These are phyloP conservation scores for Agrochola litura DNA, from an alignment of 2,888 invertebrate species.

Conservation along the genomic window DNA sequence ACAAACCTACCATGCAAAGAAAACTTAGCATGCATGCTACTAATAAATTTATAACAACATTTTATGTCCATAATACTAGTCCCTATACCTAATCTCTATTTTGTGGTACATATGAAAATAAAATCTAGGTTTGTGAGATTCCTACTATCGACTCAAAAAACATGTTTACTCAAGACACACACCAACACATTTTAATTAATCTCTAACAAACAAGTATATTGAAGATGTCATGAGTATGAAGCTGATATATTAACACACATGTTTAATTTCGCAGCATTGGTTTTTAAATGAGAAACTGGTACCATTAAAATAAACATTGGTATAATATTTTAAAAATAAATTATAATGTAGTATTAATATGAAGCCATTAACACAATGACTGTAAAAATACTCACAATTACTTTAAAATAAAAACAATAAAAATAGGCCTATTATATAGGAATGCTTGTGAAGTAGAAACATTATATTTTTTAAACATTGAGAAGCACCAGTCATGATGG, in stretches of 20 bases:
- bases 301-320: slow-evolving; percentile 34
- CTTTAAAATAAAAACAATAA: slow-evolving; percentile 44
- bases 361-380: slow-evolving; percentile 28
- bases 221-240: slow-evolving; percentile 65
- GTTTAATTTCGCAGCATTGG: slow-evolving; percentile 31
- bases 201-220: slow-evolving; percentile 67
- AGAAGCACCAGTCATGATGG: slow-evolving; percentile 48
- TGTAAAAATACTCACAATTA: slow-evolving; percentile 31
- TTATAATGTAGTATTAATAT: slow-evolving; percentile 32
- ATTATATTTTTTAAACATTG: slow-evolving; percentile 23
- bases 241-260: slow-evolving; percentile 61
- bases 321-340: slow-evolving; percentile 37
- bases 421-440: slow-evolving; percentile 61
- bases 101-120: slow-evolving; percentile 76
- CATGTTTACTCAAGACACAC: slow-evolving; percentile 61
- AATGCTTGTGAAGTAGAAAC: slow-evolving; percentile 64
- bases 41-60: slow-evolving; percentile 84
- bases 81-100: slow-evolving; percentile 76
- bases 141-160: slow-evolving; percentile 73
- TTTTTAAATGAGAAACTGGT: slow-evolving; percentile 41
- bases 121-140: slow-evolving; percentile 77
- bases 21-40: slow-evolving; percentile 83
- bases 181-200: slow-evolving; percentile 61
- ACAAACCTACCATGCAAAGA: slow-evolving; percentile 86
- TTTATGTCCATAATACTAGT: slow-evolving; percentile 84